These are phyloP conservation scores for Tragelaphus buxtoni DNA, from an alignment of 2,113 vertebrate genomes.

Conservation along the genomic window DNA sequence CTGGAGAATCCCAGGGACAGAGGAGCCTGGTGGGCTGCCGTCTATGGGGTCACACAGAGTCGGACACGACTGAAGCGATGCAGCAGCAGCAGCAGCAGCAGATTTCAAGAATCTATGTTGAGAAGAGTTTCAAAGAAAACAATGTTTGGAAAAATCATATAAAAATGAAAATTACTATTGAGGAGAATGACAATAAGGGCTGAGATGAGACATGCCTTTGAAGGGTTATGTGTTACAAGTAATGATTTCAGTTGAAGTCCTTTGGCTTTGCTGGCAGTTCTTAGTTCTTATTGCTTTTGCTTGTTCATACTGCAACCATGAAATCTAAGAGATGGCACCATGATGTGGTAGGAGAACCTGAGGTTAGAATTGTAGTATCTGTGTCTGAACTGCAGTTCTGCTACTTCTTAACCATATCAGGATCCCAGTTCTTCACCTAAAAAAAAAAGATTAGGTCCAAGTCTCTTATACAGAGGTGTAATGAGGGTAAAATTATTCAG, in stretches of 20 bases:
- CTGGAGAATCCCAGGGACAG: too few species aligned
- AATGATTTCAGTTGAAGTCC: not conserved
- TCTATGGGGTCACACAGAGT: too few species aligned
- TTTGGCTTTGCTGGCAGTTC: not conserved
- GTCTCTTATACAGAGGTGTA: not conserved
- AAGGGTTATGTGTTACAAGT: not conserved
- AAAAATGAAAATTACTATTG: not conserved
- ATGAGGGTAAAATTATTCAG: not conserved
- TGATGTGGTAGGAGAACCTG: not conserved
- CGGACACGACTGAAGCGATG: too few species aligned
- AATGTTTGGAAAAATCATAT: not conserved
- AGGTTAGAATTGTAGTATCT: too few species aligned
- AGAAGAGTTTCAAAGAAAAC: not conserved
- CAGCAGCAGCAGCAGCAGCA: too few species aligned
- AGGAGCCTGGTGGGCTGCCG: too few species aligned
- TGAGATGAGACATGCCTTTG: not conserved
- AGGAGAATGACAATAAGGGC: not conserved
- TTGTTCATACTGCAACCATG: not conserved
- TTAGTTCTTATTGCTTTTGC: not conserved
- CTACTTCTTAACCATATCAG: not conserved
- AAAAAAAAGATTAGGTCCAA: not conserved
- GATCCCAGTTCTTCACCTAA: not conserved
- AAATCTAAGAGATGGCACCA: not conserved
- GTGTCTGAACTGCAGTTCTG: not conserved
- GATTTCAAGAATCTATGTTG: not conserved